phyloP scores from a whole-genome alignment of 2,113 vertebrate genomes.

The Malaclemys terrapin region DNA sequence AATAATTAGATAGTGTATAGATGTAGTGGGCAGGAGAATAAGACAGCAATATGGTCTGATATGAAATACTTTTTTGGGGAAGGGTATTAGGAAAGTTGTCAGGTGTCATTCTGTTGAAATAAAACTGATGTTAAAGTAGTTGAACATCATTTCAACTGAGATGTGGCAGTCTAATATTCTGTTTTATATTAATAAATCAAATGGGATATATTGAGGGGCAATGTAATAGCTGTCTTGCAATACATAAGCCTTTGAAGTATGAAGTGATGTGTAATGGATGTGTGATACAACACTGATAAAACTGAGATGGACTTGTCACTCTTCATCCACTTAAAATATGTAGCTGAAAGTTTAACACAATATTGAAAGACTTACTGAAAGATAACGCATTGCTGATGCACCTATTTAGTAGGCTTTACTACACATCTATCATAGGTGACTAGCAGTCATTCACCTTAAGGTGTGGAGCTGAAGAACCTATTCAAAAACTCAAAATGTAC shows the following conservation, averaged over 20 bases:
- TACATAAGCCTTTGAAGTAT: not conserved
- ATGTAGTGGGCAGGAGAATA: not conserved
- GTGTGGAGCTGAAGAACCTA: constrained; percentile 3
- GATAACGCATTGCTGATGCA: not conserved
- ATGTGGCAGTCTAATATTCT: constrained; percentile 47
- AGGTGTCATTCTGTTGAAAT: constrained; percentile 52
- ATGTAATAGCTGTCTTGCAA: constrained; percentile 21
- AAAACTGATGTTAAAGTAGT: constrained; percentile 46
- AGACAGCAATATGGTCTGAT: not conserved
- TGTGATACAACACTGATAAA: constrained; percentile 15
- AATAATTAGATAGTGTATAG: constrained; percentile 2
- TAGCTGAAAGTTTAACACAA: constrained; percentile 2
- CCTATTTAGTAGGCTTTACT: not conserved
- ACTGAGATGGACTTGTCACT: constrained; percentile 27
- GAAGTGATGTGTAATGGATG: constrained; percentile 10
- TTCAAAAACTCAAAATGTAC: constrained; percentile 33
- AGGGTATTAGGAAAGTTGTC: constrained; percentile 31
- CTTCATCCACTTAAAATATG: constrained; percentile 19
- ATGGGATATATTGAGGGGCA: constrained; percentile 13
- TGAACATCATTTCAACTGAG: constrained; percentile 57
- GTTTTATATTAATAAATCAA: constrained; percentile 67
- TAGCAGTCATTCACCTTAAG: not conserved
- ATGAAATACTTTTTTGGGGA: constrained; percentile 1
- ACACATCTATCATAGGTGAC: not conserved
- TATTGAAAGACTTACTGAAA: constrained; percentile 11